Evolutionary conservation across 2,888 invertebrate species (phyloP), one percentile per base, ranked within the genome.

Genomic region (Tipula vernalis): DNA sequence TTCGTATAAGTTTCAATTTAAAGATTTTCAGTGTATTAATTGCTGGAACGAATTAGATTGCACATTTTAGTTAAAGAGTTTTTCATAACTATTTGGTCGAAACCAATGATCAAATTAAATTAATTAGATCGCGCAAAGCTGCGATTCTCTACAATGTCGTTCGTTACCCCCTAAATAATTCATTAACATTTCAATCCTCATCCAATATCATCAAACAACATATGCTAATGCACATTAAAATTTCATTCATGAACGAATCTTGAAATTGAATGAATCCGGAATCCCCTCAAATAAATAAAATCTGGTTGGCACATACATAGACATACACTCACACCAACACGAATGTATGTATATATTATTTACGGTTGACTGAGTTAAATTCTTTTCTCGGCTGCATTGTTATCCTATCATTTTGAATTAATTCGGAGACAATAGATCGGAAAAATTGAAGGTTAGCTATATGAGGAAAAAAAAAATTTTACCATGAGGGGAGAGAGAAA

Each of bases 211-310:
- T 39, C 0, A 39, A 6, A 71, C 71, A 71, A 10, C 71, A 71
- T 71, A 71, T 71, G 71, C 71, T 71, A 71, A 71, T 71, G 71
- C 71, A 71, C 71, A 71, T 71, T 71, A 71, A 71, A 71, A 71
- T 71, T 71, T 71, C 71, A 71, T 71, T 71, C 71, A 71, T 71
- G 71, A 71, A 13, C 71, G 71, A 71, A 71, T 71, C 28, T 28
- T 28, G 12, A 71, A 71, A 71, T 71, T 71, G 71, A 28, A 28
- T 71, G 28, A 28, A 71, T 71, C 28, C 28, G 28, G 10, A 28
- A 10, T 71, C 28, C 71, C 71, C 71, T 71, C 71, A 6, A 71
- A 8, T 28, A 28, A 28, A 71, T 28, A 2, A 71, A 18, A 57
- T 28, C 28, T 57, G 28, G 28, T 10, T 71, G 10, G 28, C 28